A percentile compares a stretch with the other conserved stretches of the same genome.
Evolutionary conservation across 2,113 vertebrate genomes (phyloP).

Genomic region (Danio rerio): GRCz12tu NC_133187.1:38442501-38443000

Average conservation of each 20-base stretch:
- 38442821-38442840: constrained; percentile 12
- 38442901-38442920: constrained; percentile 20
- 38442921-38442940: constrained; percentile 46
- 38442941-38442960: constrained; percentile 13
- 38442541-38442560: constrained; percentile 77
- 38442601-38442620: background rate
- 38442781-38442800: constrained; percentile 25
- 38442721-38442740: constrained; percentile 75
- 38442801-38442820: background rate
- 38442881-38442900: constrained; percentile 45
- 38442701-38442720: constrained; percentile 78
- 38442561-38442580: constrained; percentile 77
- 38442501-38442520: constrained; percentile 84
- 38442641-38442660: background rate
- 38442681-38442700: constrained; percentile 28
- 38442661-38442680: background rate
- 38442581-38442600: background rate
- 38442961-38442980: background rate
- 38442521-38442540: constrained; percentile 69
- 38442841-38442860: background rate
- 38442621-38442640: background rate
- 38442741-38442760: constrained; percentile 81
- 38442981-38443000: background rate
- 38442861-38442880: constrained; percentile 38
- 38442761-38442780: constrained; percentile 80